Evolutionary conservation across 2,797 vertebrate genomes (phyloP), one percentile per base, ranked within the genome.

Genomic region (Lutjanus campechanus): DNA sequence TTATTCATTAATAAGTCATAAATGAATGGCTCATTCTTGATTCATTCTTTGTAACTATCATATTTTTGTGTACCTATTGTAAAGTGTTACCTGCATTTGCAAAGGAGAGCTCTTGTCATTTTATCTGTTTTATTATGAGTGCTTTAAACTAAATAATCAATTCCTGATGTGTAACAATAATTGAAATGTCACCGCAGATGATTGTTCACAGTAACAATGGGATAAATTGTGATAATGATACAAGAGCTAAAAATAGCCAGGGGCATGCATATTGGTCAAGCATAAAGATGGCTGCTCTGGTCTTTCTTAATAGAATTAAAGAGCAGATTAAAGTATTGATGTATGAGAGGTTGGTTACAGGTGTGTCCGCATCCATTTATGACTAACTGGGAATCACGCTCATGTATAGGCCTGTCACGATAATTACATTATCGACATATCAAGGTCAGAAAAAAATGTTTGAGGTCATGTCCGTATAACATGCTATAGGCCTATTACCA

Each of bases 191-290:
- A 20, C 15, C 58, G 46, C n/a, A 63, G 65, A 1, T 36, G 43
- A 62, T 7, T 46, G 5, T 62, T 40, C 25, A 25, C 19, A 19
- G 49, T 56, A 43, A n/a, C 19, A 67, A 25, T 50, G 15, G n/a
- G 20, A 66, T 40, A 2, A 43, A 59, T 64, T 53, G 29, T 36
- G 29, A 5, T 47, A 65, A 66, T 61, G 47, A 79, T 29, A 67
- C 3, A 19, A n/a, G 12, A 17, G 41, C 20, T 29, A 22, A 43
- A 56, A 67, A 55, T 15, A 72, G 44, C 49, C 19, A 5, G 58
- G 50, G 11, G 13, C 5, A n/a, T 55, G 50, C 19, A 58, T 12
- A 19, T 12, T 59, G 17, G 13, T 51, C 49, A 16, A 1, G 29
- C n/a, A 6, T 17, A n/a, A 8, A 53, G 11, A 64, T 59, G 46